Conservation (phyloP, 2,888 invertebrate genomes). For the Ischnura elegans region DNA sequence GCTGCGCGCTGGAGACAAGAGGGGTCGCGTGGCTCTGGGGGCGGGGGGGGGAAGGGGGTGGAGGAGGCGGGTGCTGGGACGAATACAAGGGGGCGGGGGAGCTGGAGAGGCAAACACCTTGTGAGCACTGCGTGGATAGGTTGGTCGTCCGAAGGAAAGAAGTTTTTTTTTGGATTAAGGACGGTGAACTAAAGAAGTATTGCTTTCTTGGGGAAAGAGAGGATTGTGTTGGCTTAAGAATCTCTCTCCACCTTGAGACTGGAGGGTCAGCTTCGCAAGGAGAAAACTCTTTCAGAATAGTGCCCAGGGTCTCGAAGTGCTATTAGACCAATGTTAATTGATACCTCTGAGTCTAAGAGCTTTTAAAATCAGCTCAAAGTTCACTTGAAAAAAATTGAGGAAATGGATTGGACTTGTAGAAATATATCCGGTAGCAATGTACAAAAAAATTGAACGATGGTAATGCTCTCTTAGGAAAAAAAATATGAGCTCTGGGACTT, state of each 20-base stretch:
- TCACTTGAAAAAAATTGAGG: neutral
- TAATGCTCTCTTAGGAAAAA: neutral
- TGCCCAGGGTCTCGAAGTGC: neutral
- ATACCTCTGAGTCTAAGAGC: neutral
- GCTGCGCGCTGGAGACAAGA: neutral
- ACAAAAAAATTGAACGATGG: neutral
- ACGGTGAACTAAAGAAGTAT: neutral
- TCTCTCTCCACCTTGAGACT: neutral
- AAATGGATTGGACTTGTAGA: neutral
- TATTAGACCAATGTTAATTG: neutral
- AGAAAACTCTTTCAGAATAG: neutral
- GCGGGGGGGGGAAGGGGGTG: neutral
- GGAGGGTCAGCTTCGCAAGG: neutral
- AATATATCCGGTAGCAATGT: neutral
- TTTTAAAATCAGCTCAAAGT: neutral
- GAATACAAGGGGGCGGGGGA: neutral
- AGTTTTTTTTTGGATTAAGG: neutral
- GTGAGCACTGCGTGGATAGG: neutral
- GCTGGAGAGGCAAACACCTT: neutral
- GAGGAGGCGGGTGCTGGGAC: too few species aligned
- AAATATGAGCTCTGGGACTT: too few species aligned
- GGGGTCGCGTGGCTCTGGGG: neutral
- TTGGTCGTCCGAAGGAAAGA: neutral
- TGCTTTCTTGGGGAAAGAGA: neutral
- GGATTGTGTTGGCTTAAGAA: constrained; percentile 5